phyloP scores from a whole-genome alignment of 2,888 invertebrate genomes.

The Drosophila imparisetae region DNA sequence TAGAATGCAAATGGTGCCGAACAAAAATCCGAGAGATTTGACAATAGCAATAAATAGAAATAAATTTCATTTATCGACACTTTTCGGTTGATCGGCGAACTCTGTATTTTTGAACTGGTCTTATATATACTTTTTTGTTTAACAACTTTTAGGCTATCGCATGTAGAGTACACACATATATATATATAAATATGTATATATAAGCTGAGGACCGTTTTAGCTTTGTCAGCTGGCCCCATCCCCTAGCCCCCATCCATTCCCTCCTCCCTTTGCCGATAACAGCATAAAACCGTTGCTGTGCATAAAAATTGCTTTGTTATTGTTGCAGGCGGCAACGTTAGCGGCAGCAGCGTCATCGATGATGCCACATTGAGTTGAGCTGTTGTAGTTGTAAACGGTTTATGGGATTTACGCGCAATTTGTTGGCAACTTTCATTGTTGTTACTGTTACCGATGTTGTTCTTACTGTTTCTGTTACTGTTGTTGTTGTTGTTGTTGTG shows the following conservation, averaged over 20 bases:
- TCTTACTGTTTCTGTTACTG: slow-evolving; percentile 10
- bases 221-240: slow-evolving; percentile 55
- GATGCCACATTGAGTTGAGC: slow-evolving; percentile 62
- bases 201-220: slow-evolving; percentile 57
- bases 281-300: slow-evolving; percentile 56
- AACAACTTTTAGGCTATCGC: slow-evolving; percentile 56
- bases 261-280: slow-evolving; percentile 3
- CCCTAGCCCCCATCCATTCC: background rate
- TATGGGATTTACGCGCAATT: slow-evolving; percentile 82
- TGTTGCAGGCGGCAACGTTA: slow-evolving; percentile 71
- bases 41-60: slow-evolving; percentile 60
- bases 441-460: slow-evolving; percentile 30
- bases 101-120: background rate
- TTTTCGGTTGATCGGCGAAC: slow-evolving; percentile 34
- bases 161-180: background rate
- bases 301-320: slow-evolving; percentile 79
- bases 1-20: slow-evolving; percentile 38
- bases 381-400: slow-evolving; percentile 81
- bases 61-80: slow-evolving; percentile 67
- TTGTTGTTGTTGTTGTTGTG: slow-evolving; percentile 21
- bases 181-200: background rate
- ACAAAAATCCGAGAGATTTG: slow-evolving; percentile 42
- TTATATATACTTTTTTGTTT: slow-evolving; percentile 15
- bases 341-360: slow-evolving; percentile 57
- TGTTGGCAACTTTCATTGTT: slow-evolving; percentile 77